Conservation (phyloP, 2,113 vertebrate species). For the Erythrocebus patas region DNA sequence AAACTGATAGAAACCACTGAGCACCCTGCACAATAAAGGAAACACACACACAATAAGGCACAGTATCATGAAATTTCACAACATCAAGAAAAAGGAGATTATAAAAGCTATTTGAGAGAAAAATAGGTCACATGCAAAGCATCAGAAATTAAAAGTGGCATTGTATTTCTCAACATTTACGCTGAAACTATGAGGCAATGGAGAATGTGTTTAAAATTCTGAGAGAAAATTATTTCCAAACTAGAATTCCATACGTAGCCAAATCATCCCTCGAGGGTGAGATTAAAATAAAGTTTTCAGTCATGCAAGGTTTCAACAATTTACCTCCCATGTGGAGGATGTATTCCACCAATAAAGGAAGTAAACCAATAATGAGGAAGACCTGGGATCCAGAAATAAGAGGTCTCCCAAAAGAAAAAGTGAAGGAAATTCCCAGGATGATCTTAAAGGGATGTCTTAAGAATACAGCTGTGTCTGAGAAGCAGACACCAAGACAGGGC, state of each 20-base stretch:
- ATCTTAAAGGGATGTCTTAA: not conserved
- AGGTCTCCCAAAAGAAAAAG: not conserved
- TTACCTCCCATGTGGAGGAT: conserved; percentile 62
- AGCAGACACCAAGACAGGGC: not conserved
- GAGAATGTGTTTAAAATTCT: conserved; percentile 62
- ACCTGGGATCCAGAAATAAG: not conserved
- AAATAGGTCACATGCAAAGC: conserved; percentile 24
- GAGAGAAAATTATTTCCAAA: conserved; percentile 65
- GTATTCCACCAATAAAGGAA: conserved; percentile 24
- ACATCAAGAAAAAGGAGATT: not conserved
- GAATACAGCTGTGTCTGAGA: not conserved
- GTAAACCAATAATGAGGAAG: conserved; percentile 46
- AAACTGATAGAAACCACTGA: not conserved
- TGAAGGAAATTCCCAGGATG: conserved; percentile 22
- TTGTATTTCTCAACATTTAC: conserved; percentile 36
- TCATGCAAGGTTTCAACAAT: conserved; percentile 57
- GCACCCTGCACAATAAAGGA: not conserved
- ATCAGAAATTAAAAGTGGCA: conserved; percentile 38
- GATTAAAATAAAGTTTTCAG: conserved; percentile 62
- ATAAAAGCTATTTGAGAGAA: conserved; percentile 27
- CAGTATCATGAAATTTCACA: not conserved
- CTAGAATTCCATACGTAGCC: conserved; percentile 65
- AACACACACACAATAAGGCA: not conserved
- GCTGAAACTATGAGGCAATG: conserved; percentile 53
- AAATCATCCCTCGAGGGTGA: conserved; percentile 62